Evolutionary conservation across 2,113 vertebrate genomes (phyloP).

Genomic region (Phyllostomus hastatus): DNA sequence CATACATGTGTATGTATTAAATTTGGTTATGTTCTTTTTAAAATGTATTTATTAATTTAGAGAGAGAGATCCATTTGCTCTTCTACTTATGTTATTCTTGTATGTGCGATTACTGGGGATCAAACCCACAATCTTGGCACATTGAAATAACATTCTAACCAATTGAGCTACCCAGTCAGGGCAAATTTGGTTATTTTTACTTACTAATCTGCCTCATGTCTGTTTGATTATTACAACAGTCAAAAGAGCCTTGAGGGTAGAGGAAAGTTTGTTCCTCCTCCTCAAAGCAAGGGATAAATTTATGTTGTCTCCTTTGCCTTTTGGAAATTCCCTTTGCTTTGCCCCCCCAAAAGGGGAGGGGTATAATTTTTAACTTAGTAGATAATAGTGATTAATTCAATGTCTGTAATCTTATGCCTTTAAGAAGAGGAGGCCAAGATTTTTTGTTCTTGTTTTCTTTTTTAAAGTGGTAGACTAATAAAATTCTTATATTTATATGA

Average conservation of each 20-base stretch:
- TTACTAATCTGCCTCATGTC: background rate
- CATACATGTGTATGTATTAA: background rate
- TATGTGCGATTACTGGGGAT: too few relatives aligned
- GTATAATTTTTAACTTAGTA: constrained; percentile 21
- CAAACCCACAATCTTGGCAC: too few relatives aligned
- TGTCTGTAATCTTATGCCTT: constrained; percentile 8
- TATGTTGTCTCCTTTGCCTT: background rate
- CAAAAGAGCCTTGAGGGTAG: background rate
- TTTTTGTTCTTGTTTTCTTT: background rate
- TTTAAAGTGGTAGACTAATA: constrained; percentile 17
- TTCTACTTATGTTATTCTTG: too few relatives aligned
- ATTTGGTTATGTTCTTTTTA: background rate
- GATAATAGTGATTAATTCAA: background rate
- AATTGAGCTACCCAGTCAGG: too few relatives aligned
- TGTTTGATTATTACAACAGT: background rate
- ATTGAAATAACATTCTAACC: too few relatives aligned
- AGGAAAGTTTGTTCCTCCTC: background rate
- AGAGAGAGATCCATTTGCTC: too few relatives aligned
- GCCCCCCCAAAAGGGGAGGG: background rate
- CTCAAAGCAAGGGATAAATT: background rate
- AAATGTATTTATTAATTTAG: too few relatives aligned
- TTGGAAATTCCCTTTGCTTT: constrained; percentile 41
- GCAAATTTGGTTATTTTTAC: background rate
- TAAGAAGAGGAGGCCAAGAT: background rate
- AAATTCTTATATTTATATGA: background rate